Conservation (phyloP, 1,140 invertebrate genomes). For the Acyrthosiphon pisum region DNA sequence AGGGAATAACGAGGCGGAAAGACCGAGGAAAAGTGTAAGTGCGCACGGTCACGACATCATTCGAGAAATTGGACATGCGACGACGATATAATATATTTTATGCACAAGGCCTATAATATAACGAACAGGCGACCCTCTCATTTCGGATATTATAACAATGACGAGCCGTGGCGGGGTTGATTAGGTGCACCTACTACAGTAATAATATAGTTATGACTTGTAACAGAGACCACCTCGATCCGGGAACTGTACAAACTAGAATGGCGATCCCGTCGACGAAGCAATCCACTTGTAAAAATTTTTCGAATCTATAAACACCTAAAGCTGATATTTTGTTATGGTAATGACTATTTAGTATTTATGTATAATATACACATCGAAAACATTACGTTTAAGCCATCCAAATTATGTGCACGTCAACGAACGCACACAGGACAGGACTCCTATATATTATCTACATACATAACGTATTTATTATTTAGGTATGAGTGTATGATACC, state of each 20-base stretch:
- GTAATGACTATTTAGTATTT: background rate
- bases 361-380: background rate
- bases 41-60: conserved; percentile 37
- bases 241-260: background rate
- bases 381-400: background rate
- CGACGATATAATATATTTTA: conserved; percentile 10
- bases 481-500: no score
- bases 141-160: background rate
- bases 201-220: background rate
- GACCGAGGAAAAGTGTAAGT: conserved; percentile 33
- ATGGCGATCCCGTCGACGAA: background rate
- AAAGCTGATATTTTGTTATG: background rate
- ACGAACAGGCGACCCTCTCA: background rate
- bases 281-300: background rate
- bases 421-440: background rate
- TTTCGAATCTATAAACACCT: background rate
- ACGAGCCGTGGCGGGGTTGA: background rate
- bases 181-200: background rate
- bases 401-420: background rate
- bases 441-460: no score
- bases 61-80: conserved; percentile 41
- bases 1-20: conserved; percentile 30
- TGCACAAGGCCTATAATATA: background rate
- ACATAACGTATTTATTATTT: no score
- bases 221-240: background rate